A percentile compares a stretch with the other conserved stretches of the same genome.
Evolutionary conservation across 2,113 vertebrate species (phyloP).

Genomic region (Tetraodon nigroviridis): DNA sequence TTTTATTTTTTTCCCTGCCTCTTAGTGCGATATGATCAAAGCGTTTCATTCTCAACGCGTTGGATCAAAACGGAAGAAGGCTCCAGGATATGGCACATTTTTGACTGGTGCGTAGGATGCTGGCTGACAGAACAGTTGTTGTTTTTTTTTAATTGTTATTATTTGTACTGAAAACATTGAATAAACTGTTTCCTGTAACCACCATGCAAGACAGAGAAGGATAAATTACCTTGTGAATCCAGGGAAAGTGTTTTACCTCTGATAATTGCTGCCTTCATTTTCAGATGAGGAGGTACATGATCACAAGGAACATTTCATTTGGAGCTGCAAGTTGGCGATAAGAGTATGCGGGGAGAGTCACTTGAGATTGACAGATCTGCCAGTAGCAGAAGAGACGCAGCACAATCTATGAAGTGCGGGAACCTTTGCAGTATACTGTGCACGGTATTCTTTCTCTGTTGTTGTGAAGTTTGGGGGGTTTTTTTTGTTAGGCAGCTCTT

Average conservation of each 20-base stretch:
- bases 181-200: conserved; percentile 15
- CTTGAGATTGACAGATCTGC: conserved; percentile 32
- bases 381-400: conserved; percentile 15
- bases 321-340: conserved; percentile 17
- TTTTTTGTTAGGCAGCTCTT: conserved; percentile 24
- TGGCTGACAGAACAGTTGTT: conserved; percentile 18
- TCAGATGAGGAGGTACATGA: conserved; percentile 11
- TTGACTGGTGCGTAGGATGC: conserved; percentile 25
- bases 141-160: conserved; percentile 6
- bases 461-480: conserved; percentile 15
- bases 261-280: conserved; percentile 26
- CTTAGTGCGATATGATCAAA: conserved; percentile 61
- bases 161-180: conserved; percentile 20
- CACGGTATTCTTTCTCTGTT: conserved; percentile 11
- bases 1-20: conserved; percentile 30
- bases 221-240: conserved; percentile 21
- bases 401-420: conserved; percentile 22
- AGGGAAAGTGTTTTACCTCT: conserved; percentile 10
- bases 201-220: conserved; percentile 27
- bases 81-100: conserved; percentile 42
- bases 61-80: conserved; percentile 33
- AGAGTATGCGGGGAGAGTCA: conserved; percentile 12
- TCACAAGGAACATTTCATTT: conserved; percentile 8
- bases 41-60: conserved; percentile 38
- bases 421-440: conserved; percentile 10